A percentile compares a stretch with the other conserved stretches of the same genome.
Evolutionary conservation across 2,113 vertebrate genomes (phyloP).

Genomic region (Probosciger aterrimus): DNA sequence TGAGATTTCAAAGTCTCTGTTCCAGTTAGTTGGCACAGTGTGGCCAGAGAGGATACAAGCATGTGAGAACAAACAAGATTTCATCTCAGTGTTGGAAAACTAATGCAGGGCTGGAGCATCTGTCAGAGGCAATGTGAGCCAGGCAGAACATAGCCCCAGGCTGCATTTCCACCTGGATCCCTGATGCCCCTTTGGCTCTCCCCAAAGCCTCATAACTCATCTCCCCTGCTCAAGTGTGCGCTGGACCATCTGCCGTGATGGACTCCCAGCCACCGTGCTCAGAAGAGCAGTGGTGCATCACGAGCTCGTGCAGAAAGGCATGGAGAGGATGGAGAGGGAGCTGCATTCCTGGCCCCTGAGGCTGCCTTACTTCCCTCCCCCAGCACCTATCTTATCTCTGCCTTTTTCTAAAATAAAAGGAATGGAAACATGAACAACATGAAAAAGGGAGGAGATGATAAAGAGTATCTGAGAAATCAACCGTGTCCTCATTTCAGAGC

Average conservation of each 20-base stretch:
- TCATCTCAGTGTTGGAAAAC: background rate
- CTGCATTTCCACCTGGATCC: background rate
- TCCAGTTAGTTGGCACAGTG: background rate
- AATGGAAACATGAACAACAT: slow-evolving; percentile 10
- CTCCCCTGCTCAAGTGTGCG: rapidly evolving
- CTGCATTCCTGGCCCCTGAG: background rate
- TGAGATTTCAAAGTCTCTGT: background rate
- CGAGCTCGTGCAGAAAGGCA: background rate
- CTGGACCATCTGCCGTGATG: background rate
- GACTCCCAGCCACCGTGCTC: background rate
- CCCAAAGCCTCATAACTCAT: background rate
- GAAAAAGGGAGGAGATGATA: slow-evolving; percentile 18
- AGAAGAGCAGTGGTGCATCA: background rate
- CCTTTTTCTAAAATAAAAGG: background rate
- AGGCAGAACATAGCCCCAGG: background rate
- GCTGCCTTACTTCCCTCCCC: background rate
- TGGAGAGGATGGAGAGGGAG: background rate
- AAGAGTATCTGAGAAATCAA: slow-evolving; percentile 24
- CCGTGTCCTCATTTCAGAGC: slow-evolving; percentile 27
- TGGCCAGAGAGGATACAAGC: background rate
- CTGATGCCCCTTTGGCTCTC: background rate
- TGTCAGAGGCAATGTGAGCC: background rate
- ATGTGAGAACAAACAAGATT: background rate
- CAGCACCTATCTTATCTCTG: background rate
- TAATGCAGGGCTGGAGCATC: background rate